These are phyloP conservation scores for Falco naumanni DNA, from an alignment of 2,797 vertebrate species.

Conservation along the genomic window DNA sequence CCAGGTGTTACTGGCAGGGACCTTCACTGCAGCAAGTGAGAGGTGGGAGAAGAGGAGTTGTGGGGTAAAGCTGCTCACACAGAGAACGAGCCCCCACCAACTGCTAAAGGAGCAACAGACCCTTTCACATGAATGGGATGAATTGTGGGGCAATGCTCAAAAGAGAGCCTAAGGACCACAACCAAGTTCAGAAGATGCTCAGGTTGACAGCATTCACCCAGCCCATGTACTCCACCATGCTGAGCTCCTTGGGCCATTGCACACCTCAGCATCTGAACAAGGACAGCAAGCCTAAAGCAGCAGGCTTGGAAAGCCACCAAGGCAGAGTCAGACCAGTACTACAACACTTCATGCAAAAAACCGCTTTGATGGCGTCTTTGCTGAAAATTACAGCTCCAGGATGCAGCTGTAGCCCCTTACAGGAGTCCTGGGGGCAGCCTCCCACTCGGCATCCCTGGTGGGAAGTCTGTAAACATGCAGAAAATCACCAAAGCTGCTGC, in stretches of 20 bases:
- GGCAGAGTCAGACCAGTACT: rapidly evolving
- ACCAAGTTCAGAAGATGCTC: background rate
- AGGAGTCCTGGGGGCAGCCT: rapidly evolving
- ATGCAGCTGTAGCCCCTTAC: no score
- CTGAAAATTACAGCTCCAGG: background rate
- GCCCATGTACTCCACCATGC: rapidly evolving
- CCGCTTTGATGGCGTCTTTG: rapidly evolving
- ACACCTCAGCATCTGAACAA: background rate
- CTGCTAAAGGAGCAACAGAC: background rate
- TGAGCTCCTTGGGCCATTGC: background rate
- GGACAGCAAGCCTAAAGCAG: background rate
- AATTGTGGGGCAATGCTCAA: background rate
- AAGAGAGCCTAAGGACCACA: background rate
- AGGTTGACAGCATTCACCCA: background rate
- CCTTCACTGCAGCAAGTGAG: background rate
- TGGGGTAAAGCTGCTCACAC: background rate
- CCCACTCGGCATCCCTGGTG: background rate
- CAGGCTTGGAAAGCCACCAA: background rate
- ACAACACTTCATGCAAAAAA: rapidly evolving
- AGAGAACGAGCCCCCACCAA: background rate
- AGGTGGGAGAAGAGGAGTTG: background rate
- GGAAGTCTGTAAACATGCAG: background rate
- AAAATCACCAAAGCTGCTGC: background rate
- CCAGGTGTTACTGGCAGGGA: background rate
- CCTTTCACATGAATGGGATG: background rate